A percentile compares a stretch with the other conserved stretches of the same genome.
These are phyloP conservation scores for Nymphalis urticae DNA, from an alignment of 2,888 invertebrate genomes.

Conservation along the genomic window DNA sequence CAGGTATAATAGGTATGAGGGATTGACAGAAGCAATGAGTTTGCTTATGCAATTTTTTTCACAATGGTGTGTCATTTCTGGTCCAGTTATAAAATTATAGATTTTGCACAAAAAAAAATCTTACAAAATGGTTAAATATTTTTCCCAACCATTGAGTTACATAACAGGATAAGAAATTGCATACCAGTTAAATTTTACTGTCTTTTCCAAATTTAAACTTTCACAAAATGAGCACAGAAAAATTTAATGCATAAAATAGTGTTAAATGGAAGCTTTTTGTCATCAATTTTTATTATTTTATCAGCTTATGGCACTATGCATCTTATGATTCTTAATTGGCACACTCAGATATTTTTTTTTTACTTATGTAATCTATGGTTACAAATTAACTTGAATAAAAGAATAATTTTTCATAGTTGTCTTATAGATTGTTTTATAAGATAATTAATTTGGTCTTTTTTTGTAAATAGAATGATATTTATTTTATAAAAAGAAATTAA, in stretches of 20 bases:
- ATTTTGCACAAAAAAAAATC: neutral
- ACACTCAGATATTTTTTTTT: conserved; percentile 18
- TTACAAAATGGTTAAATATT: neutral
- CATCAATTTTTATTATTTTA: conserved; percentile 29
- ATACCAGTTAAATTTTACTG: conserved; percentile 34
- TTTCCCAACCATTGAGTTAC: neutral
- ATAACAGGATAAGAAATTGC: conserved; percentile 39
- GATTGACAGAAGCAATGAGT: conserved; percentile 81
- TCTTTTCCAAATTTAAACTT: conserved; percentile 15
- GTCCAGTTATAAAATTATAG: conserved; percentile 9
- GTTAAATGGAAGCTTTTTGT: conserved; percentile 28
- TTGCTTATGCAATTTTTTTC: conserved; percentile 48
- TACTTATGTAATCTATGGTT: conserved; percentile 19
- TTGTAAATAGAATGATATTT: neutral
- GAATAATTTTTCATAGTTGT: neutral
- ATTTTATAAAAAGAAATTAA: too few relatives aligned
- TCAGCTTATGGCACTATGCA: conserved; percentile 34
- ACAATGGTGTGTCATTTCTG: conserved; percentile 48
- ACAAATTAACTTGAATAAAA: neutral
- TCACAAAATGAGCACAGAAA: conserved; percentile 20
- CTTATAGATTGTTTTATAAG: neutral
- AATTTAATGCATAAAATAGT: conserved; percentile 17
- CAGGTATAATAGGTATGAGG: conserved; percentile 89
- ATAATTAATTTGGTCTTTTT: neutral
- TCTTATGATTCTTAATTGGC: conserved; percentile 29